Percentiles rank a stretch among this genome's conserved stretches.
phyloP scores from a whole-genome alignment of 2,113 vertebrate genomes.

The Ceuthmochares aereus region DNA sequence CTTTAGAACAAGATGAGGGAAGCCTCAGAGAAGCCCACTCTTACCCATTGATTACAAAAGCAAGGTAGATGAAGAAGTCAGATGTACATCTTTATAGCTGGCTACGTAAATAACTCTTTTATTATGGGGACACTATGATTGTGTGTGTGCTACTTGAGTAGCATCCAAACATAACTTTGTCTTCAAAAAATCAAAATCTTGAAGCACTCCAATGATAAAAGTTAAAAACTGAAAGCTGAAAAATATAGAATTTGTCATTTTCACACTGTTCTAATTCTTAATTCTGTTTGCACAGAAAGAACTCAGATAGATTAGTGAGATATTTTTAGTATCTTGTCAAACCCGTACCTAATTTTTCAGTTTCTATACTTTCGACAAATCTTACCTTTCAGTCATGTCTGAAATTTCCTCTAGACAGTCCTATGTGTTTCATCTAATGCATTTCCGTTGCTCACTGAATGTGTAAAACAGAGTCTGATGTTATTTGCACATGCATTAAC shows the following conservation, averaged over 20 bases:
- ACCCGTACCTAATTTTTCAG: not conserved
- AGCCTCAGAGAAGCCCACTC: not conserved
- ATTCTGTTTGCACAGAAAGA: not conserved
- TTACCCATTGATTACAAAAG: not conserved
- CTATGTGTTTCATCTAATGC: not conserved
- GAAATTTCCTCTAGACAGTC: not conserved
- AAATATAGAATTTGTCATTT: not conserved
- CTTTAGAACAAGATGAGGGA: not conserved
- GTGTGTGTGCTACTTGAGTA: not conserved
- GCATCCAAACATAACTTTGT: not conserved
- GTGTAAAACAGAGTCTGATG: not conserved
- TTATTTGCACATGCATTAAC: not conserved
- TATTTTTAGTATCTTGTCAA: not conserved
- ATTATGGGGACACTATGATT: not conserved
- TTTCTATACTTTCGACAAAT: not conserved
- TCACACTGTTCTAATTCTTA: not conserved
- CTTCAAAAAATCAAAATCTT: not conserved
- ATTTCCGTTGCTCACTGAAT: not conserved
- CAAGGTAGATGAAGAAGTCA: not conserved
- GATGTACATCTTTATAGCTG: not conserved
- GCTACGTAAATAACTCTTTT: not conserved
- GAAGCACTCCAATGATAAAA: not conserved
- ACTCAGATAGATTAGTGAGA: accelerated
- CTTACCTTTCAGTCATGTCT: not conserved
- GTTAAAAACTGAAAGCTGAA: not conserved